Base-by-base conservation (phyloP, 2,888 invertebrate genomes). In the Dynastes hyllus region DNA sequence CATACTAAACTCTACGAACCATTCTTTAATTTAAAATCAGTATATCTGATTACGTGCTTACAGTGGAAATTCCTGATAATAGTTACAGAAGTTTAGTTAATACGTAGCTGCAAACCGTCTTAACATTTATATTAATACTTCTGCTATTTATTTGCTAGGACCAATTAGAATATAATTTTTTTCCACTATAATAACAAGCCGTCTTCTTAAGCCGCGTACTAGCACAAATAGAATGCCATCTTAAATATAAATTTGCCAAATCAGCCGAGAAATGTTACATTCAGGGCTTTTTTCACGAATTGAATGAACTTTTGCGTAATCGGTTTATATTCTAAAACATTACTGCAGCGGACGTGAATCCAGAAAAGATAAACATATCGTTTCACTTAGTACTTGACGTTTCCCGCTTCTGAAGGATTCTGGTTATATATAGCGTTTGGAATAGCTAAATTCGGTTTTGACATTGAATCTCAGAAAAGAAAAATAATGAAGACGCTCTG, bases 401-500 rank as follows among this genome's bases (percentile, higher is more conserved):
- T 11, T 45, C 8, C 9, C 11, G 45, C 45, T 11, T 45, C 11
- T 45, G 11, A 45, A 8, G 45, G 11, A 45, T 8, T 11, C 45
- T 11, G 11, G 11, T 63, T 13, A 27, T 27, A 13, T 45, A 45
- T 45, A 45, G 45, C 45, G 2, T 45, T 40, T 50, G 9, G n/a
- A 71, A 29, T 13, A 16, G 37, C 27, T 37, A 58, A 37, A 61
- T 40, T 27, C 13, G 45, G 16, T 73, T 58, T 22, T 73, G 73
- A 73, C 61, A 73, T 73, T 73, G 73, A 58, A 40, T 40, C 58
- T 9, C n/a, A 11, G 58, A 22, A 32, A 58, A 70, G 29, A 53
- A 58, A 73, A 55, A 58, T 40, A 61, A 45, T 71, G 22, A 73
- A 73, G 58, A 73, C 27, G 40, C 58, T 73, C 40, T 37, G 58